A percentile compares a stretch with the other conserved stretches of the same genome.
These are phyloP conservation scores for Odontamblyopus lacepedii DNA, from an alignment of 2,797 vertebrate species.

Conservation along the genomic window DNA sequence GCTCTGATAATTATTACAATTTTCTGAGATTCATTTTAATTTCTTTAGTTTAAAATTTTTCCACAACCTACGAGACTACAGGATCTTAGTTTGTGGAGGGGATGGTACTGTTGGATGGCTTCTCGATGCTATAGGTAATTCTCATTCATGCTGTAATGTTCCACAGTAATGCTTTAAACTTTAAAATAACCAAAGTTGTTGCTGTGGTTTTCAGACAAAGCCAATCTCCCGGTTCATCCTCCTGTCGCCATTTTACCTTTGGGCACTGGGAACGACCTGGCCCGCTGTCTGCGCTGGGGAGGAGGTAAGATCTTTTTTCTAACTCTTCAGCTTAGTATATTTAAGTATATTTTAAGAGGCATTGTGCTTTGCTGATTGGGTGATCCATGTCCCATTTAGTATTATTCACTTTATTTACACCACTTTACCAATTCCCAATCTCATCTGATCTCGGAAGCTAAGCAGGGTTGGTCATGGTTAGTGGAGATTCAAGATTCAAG, in stretches of 20 bases:
- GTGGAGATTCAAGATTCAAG: too few species aligned
- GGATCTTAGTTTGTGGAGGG: conserved; percentile 90
- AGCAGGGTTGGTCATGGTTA: too few species aligned
- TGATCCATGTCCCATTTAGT: too few species aligned
- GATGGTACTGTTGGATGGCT: conserved; percentile 96
- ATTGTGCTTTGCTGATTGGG: too few species aligned
- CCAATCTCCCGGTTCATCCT: conserved; percentile 78
- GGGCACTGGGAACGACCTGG: conserved; percentile 93
- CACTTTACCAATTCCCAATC: too few species aligned
- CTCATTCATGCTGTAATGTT: neutral
- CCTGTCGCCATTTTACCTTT: conserved; percentile 89
- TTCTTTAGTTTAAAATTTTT: conserved; percentile 86
- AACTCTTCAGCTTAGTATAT: too few species aligned
- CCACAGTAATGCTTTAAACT: neutral
- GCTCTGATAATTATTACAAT: too few species aligned
- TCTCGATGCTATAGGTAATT: conserved; percentile 88
- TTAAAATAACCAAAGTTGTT: neutral
- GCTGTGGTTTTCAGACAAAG: conserved; percentile 80
- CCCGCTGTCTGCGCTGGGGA: conserved; percentile 93
- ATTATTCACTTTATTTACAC: too few species aligned
- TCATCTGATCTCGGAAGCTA: too few species aligned
- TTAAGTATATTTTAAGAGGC: too few species aligned
- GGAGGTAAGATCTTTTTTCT: conserved; percentile 78
- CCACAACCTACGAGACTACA: conserved; percentile 80
- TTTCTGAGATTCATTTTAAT: neutral